phyloP scores from a whole-genome alignment of 2,113 vertebrate genomes.

The Takifugu flavidus region DNA sequence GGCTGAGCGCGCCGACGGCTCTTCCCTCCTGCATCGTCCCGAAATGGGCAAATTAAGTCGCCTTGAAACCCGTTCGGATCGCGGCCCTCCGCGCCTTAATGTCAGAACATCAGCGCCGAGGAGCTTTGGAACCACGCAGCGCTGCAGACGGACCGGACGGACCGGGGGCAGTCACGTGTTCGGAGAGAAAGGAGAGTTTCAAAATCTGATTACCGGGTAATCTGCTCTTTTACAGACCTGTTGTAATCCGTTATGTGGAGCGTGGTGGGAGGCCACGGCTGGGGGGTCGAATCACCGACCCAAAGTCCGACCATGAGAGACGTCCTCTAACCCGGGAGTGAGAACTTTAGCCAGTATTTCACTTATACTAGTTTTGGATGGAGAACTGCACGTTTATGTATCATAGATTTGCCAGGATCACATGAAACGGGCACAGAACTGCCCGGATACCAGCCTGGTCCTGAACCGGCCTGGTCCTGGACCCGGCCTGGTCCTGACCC shows the following conservation, averaged over 20 bases:
- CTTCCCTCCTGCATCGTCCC: slow-evolving; percentile 83
- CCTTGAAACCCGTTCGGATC: slow-evolving; percentile 89
- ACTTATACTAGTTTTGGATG: too few relatives aligned
- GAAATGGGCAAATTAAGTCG: slow-evolving; percentile 92
- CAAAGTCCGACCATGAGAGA: slow-evolving; percentile 8
- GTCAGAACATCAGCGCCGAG: slow-evolving; percentile 62
- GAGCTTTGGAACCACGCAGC: slow-evolving; percentile 23
- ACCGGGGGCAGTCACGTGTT: slow-evolving; percentile 15
- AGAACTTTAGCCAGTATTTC: too few relatives aligned
- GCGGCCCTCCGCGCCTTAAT: slow-evolving; percentile 77
- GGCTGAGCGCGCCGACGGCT: slow-evolving; percentile 86
- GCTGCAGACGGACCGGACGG: slow-evolving; percentile 50
- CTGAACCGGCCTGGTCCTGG: too few relatives aligned
- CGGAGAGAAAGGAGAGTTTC: background rate
- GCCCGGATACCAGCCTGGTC: too few relatives aligned
- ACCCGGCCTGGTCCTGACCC: too few relatives aligned
- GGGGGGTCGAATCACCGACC: too few relatives aligned
- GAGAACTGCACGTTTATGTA: too few relatives aligned
- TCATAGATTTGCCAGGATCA: too few relatives aligned
- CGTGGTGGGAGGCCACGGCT: too few relatives aligned
- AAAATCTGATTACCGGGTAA: background rate
- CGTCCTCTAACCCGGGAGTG: too few relatives aligned
- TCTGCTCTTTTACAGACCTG: background rate
- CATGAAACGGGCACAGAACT: too few relatives aligned
- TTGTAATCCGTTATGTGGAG: background rate